phyloP scores from a whole-genome alignment of 2,113 vertebrate species.

The Columba livia region DNA sequence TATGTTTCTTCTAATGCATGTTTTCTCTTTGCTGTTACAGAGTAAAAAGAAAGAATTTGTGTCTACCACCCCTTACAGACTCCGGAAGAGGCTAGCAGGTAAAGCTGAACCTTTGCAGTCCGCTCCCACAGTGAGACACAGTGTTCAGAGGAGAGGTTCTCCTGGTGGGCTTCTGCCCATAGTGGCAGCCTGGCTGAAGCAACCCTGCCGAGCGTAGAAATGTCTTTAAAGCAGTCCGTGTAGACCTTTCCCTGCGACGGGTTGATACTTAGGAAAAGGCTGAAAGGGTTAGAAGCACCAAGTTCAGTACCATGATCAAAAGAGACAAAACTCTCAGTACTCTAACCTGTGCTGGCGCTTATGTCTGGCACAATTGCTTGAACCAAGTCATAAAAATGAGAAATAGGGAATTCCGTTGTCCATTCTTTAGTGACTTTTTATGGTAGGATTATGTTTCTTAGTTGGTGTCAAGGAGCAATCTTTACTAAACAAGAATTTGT shows the following conservation, averaged over 20 bases:
- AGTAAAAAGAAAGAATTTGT: constrained; percentile 83
- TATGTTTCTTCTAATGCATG: background rate
- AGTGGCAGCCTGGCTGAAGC: background rate
- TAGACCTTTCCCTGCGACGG: background rate
- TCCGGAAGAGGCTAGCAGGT: constrained; percentile 90
- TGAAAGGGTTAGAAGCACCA: background rate
- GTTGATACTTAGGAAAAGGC: background rate
- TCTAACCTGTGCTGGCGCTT: background rate
- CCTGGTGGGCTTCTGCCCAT: background rate
- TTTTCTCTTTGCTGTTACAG: constrained; percentile 69
- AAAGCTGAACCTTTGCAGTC: constrained; percentile 46
- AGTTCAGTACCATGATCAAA: background rate
- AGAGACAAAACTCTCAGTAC: background rate
- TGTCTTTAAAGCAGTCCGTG: background rate
- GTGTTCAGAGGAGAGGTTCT: background rate
- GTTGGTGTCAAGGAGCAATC: background rate
- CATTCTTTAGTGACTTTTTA: background rate
- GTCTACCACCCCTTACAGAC: constrained; percentile 84
- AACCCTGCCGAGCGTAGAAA: background rate
- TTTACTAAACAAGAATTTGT: background rate
- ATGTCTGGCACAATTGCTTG: background rate
- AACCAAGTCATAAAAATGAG: background rate
- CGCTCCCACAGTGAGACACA: background rate
- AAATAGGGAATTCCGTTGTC: background rate
- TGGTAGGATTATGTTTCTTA: background rate